Percentiles rank a stretch among this genome's conserved stretches.
phyloP scores from a whole-genome alignment of 92 coral and sea anemone genomes.

The Paragorgia papillata region DNA sequence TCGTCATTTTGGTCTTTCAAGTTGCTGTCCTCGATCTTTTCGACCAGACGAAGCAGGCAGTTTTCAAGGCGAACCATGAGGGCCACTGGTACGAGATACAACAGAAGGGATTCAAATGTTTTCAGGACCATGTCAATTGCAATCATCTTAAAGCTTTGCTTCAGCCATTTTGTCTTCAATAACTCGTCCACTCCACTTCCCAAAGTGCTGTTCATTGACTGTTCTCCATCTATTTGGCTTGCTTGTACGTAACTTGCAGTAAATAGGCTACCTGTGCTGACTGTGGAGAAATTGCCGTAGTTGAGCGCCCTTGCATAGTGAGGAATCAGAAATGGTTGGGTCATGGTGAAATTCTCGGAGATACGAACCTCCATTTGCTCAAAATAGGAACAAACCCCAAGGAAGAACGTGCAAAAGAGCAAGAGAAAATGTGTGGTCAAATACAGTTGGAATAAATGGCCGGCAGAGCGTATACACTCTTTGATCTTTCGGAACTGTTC shows the following conservation, averaged over 20 bases:
- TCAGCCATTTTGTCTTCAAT: not conserved
- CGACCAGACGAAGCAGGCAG: not conserved
- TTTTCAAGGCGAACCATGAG: slow-evolving; percentile 23
- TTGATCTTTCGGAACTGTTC: slow-evolving; percentile 1
- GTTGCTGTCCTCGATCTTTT: slow-evolving; percentile 7
- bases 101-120: not conserved
- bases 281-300: too few relatives aligned
- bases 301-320: not conserved
- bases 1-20: not conserved
- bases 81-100: not conserved
- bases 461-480: not conserved
- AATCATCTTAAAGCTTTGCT: not conserved
- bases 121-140: not conserved
- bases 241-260: too few relatives aligned
- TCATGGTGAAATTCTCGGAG: not conserved
- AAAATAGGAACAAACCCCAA: slow-evolving; percentile 21
- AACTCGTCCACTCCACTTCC: too few relatives aligned
- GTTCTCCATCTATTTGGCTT: too few relatives aligned
- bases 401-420: slow-evolving; percentile 1
- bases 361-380: slow-evolving; percentile 4
- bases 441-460: not conserved
- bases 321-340: not conserved
- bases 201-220: too few relatives aligned
- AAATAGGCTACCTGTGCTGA: too few relatives aligned
- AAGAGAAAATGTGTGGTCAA: not conserved